These are phyloP conservation scores for Epirrhoe alternata DNA, from an alignment of 2,888 invertebrate genomes.

Conservation along the genomic window DNA sequence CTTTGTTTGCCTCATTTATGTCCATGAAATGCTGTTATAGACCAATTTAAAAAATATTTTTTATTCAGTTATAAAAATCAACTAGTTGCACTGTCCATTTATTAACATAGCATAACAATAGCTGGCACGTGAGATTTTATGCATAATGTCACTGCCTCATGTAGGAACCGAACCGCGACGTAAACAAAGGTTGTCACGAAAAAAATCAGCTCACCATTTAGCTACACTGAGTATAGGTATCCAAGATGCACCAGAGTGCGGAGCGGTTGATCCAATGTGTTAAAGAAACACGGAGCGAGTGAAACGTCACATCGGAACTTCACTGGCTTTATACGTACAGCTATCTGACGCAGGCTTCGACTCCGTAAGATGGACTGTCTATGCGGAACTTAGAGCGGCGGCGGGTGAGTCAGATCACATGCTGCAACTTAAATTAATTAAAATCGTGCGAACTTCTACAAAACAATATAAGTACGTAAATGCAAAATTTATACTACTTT, in stretches of 20 bases:
- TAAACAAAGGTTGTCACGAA: constrained; percentile 21
- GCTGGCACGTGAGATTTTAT: constrained; percentile 18
- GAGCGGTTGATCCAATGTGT: constrained; percentile 31
- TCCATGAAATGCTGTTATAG: too few relatives aligned
- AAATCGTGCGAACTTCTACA: background rate
- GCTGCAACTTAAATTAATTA: background rate
- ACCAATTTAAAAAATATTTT: too few relatives aligned
- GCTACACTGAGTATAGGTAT: constrained; percentile 12
- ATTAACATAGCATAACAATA: constrained; percentile 14
- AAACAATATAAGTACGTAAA: background rate
- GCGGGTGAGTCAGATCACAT: background rate
- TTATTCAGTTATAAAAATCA: constrained; percentile 16
- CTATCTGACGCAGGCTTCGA: constrained; percentile 45
- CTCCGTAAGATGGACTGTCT: constrained; percentile 49
- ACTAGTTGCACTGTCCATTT: constrained; percentile 14
- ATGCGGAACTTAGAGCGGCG: constrained; percentile 12
- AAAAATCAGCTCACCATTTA: constrained; percentile 40
- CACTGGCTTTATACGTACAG: constrained; percentile 62
- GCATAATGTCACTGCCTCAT: too few relatives aligned
- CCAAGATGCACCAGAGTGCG: background rate
- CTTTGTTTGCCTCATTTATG: too few relatives aligned
- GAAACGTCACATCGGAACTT: constrained; percentile 44
- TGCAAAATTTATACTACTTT: too few relatives aligned
- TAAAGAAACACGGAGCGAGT: constrained; percentile 54
- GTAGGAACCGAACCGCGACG: constrained; percentile 15